A percentile compares a stretch with the other conserved stretches of the same genome.
Conservation (phyloP, 2,797 vertebrate species). For the Platalea minor region DNA sequence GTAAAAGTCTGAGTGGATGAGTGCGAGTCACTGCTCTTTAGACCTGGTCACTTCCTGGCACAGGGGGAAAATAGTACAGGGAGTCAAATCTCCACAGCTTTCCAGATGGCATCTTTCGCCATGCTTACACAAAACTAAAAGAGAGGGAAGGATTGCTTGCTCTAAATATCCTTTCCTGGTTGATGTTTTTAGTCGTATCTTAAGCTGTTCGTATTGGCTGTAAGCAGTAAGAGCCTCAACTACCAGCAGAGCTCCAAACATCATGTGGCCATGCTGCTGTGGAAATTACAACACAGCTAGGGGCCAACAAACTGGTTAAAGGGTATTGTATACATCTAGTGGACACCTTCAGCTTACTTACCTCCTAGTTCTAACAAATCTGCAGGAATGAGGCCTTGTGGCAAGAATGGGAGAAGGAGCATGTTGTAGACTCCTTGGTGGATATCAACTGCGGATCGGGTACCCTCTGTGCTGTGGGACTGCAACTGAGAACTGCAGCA, state of each 20-base stretch:
- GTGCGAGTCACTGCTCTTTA: background rate
- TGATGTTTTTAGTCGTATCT: background rate
- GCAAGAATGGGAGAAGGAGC: background rate
- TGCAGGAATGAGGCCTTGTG: background rate
- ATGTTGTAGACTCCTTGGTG: background rate
- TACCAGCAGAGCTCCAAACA: background rate
- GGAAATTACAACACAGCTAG: background rate
- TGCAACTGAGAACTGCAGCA: background rate
- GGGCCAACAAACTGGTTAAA: background rate
- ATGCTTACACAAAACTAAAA: background rate
- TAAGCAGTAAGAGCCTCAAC: background rate
- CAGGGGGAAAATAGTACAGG: background rate
- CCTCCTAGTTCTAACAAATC: background rate
- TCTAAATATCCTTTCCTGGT: background rate
- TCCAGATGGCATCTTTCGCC: background rate
- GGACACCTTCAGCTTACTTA: background rate
- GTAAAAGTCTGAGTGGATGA: background rate
- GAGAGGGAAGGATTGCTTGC: background rate
- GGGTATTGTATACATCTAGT: background rate
- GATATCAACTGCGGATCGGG: background rate
- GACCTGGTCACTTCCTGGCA: background rate
- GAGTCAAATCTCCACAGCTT: background rate
- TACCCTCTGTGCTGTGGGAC: background rate
- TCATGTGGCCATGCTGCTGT: accelerated
- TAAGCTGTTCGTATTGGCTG: background rate